Conservation (phyloP, 2,888 invertebrate species). For the Ornithoptera priamus region DNA sequence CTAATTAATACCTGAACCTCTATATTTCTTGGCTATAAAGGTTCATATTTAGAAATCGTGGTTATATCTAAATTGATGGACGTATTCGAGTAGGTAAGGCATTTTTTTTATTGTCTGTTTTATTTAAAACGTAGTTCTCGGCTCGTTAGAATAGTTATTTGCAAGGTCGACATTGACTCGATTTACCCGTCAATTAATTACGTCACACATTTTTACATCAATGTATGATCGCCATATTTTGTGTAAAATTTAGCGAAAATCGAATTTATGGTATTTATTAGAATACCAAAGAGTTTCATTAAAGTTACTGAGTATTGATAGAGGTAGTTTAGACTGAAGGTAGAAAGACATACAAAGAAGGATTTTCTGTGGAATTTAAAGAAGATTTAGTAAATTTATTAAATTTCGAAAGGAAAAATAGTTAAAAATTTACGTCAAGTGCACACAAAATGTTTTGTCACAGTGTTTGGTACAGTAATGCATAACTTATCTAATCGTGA, state of each 20-base stretch:
- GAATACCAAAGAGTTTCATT: too few relatives aligned
- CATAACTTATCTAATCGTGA: too few relatives aligned
- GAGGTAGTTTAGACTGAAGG: too few relatives aligned
- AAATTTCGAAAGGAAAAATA: too few relatives aligned
- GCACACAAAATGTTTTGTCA: too few relatives aligned
- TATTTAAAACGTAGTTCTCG: constrained; percentile 23
- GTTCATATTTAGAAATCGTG: constrained; percentile 15
- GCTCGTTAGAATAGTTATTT: constrained; percentile 22
- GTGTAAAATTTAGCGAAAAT: not conserved
- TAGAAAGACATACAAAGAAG: too few relatives aligned
- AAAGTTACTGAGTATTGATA: too few relatives aligned
- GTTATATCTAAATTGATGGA: constrained; percentile 13
- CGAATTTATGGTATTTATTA: not conserved
- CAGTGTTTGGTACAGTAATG: too few relatives aligned
- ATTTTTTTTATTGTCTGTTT: constrained; percentile 22
- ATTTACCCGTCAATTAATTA: constrained; percentile 17
- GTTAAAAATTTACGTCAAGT: too few relatives aligned
- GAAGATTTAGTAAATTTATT: too few relatives aligned
- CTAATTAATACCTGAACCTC: too few relatives aligned
- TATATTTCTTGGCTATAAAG: not conserved
- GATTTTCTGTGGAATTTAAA: too few relatives aligned
- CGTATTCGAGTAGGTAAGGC: constrained; percentile 4
- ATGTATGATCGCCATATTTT: not conserved
- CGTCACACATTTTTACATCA: constrained; percentile 11
- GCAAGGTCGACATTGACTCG: constrained; percentile 18